Percentiles rank a stretch among this genome's conserved stretches.
phyloP scores from a whole-genome alignment of 2,888 invertebrate genomes.

The Empis stercorea region DNA sequence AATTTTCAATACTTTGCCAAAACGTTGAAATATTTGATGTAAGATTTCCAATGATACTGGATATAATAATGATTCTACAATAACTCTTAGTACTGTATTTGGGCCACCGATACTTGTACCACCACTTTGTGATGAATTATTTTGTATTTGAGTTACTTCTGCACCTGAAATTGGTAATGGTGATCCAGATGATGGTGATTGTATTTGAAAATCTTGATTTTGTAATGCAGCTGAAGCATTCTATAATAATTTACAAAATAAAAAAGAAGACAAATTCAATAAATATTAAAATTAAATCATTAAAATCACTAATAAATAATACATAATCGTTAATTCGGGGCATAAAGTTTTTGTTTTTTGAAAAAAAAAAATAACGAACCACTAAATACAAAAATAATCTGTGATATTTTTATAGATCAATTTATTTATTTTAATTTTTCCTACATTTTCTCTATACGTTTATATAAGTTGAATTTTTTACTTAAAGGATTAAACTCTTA shows the following conservation, averaged over 20 bases:
- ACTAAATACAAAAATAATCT: no score
- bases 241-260: conserved; percentile 46
- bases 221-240: conserved; percentile 77
- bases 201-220: conserved; percentile 60
- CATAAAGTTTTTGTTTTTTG: not conserved
- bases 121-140: conserved; percentile 32
- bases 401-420: no score
- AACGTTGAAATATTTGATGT: conserved; percentile 95
- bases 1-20: conserved; percentile 97
- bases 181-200: conserved; percentile 47
- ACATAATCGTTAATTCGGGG: no score
- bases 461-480: no score
- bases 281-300: not conserved
- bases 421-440: no score
- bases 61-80: conserved; percentile 97
- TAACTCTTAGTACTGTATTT: conserved; percentile 93
- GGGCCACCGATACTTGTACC: conserved; percentile 64
- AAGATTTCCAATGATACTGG: conserved; percentile 96
- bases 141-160: conserved; percentile 29
- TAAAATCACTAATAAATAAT: not conserved
- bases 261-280: not conserved
- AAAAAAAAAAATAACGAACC: not conserved
- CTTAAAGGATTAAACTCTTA: not conserved
- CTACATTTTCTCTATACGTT: no score
- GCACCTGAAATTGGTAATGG: conserved; percentile 47